Evolutionary conservation across 2,113 vertebrate genomes (phyloP), one percentile per base, ranked within the genome.

Genomic region (Zingel zingel): DNA sequence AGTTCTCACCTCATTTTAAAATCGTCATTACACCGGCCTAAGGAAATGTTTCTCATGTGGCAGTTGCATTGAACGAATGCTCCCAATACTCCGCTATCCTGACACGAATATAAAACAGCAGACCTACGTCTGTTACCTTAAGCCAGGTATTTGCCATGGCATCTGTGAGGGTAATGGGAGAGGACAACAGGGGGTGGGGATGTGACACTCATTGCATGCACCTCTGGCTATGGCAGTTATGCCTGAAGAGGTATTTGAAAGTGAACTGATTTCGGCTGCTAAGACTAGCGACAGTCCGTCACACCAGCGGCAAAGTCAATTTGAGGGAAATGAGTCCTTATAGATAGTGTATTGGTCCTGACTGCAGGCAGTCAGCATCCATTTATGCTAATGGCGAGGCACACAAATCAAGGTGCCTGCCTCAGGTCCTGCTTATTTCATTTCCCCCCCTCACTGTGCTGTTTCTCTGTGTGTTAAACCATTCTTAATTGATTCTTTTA

Each of bases 161-260:
- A 84, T 84, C 90, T 84, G 85, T 90, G 91, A 92, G 89, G 83
- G 88, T 94, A 94, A 96, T 92, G 86, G 83, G 72, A 94, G 88
- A 91, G 82, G 93, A 95, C 94, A 91, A 81, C 88, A 70, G 82
- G 64, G 59, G 88, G 66, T 86, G 69, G 87, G 82, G 73, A 74
- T 89, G 88, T 91, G 87, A 93, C 89, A 88, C 77, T 89, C 84
- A 84, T 84, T 86, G 84, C 89, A 83, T 83, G 79, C 85, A 91
- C 89, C 90, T 90, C 82, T 63, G 79, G 81, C 89, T 79, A 76
- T 67, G 58, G 86, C 16, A 15, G 83, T 76, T 81, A 88, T 74
- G 87, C 86, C 91, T 85, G 86, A 88, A 87, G 84, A 92, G 86
- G 70, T 90, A 82, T 92, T 82, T 84, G 87, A 94, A 88, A 91